phyloP scores from a whole-genome alignment of 2,888 invertebrate genomes.

The Plagiodera versicolora region DNA sequence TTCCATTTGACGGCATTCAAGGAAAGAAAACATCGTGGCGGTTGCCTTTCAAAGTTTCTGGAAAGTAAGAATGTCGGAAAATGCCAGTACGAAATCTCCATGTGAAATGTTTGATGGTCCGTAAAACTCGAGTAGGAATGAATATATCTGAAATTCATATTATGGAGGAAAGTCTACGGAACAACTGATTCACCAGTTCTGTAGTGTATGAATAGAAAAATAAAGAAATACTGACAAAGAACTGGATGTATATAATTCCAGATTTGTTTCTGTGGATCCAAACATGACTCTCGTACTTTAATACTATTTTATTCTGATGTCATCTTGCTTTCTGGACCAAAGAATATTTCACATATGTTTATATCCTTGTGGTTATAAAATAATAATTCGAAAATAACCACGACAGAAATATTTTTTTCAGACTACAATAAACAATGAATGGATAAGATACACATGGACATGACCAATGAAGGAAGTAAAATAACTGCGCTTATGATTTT shows the following conservation, averaged over 20 bases:
- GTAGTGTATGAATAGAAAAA: neutral
- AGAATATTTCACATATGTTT: too few relatives aligned
- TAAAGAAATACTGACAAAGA: neutral
- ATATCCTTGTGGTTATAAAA: too few relatives aligned
- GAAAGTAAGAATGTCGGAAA: constrained; percentile 4
- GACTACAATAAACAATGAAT: neutral
- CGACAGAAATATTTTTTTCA: too few relatives aligned
- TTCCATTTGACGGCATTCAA: constrained; percentile 26
- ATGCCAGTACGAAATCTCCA: neutral
- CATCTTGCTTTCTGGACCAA: too few relatives aligned
- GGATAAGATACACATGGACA: neutral
- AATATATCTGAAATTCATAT: neutral
- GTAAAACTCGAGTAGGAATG: neutral
- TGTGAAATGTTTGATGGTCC: neutral
- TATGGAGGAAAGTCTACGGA: neutral
- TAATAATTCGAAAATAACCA: too few relatives aligned
- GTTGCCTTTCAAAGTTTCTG: constrained; percentile 10
- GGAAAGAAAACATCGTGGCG: constrained; percentile 22
- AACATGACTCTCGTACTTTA: too few relatives aligned
- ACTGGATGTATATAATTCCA: neutral
- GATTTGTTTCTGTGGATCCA: too few relatives aligned
- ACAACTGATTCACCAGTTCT: neutral
- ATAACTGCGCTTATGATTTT: neutral
- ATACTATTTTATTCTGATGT: too few relatives aligned
- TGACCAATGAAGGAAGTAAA: neutral